phyloP scores from a whole-genome alignment of 2,113 vertebrate species.

The Forbesichthys agassizii region DNA sequence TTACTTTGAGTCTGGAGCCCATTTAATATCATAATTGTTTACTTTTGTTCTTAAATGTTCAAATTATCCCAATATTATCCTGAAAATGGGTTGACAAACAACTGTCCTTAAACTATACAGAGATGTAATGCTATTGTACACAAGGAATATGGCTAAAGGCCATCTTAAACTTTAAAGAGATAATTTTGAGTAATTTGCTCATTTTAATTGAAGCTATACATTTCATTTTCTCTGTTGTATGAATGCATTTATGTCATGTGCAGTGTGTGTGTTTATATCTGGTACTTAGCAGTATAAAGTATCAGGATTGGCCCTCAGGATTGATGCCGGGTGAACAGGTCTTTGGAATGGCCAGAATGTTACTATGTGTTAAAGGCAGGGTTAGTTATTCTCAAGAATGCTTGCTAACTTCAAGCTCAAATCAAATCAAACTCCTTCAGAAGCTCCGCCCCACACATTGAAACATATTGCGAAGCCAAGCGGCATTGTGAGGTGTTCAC shows the following conservation, averaged over 20 bases:
- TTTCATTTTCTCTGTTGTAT: not conserved
- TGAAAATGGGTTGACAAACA: conserved; percentile 4
- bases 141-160: conserved; percentile 16
- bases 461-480: no score
- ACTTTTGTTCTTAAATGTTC: conserved; percentile 20
- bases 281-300: no score
- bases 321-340: not conserved
- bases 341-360: not conserved
- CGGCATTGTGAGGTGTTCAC: no score
- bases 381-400: no score
- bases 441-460: no score
- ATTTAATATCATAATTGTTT: conserved; percentile 37
- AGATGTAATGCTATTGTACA: conserved; percentile 22
- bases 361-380: not conserved
- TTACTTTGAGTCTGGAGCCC: conserved; percentile 29
- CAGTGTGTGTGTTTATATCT: not conserved
- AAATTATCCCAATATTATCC: not conserved
- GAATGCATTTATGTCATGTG: conserved; percentile 3
- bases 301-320: not conserved
- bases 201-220: not conserved
- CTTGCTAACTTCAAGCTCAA: no score
- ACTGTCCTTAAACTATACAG: conserved; percentile 5
- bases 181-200: not conserved
- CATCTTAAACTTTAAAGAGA: conserved; percentile 8
- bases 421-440: no score